Evolutionary conservation across 1,140 invertebrate genomes (phyloP), one percentile per base, ranked within the genome.

Genomic region (Diprion similis): DNA sequence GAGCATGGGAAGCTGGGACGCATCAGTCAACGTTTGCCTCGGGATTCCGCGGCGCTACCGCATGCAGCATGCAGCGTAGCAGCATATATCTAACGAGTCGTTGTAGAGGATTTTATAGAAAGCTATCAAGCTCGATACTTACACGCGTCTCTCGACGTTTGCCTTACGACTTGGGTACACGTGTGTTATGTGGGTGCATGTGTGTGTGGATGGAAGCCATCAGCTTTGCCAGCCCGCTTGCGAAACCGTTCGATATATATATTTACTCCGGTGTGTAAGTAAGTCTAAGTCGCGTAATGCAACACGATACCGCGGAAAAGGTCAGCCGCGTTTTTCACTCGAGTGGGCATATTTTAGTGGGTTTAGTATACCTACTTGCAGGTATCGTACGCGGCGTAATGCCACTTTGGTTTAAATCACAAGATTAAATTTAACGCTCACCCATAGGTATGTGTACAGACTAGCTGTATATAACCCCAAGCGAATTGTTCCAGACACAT

Each of bases 1-100:
- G 17, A 64, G 76, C 86, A 87, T 86, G 86, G 85, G 86, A 86
- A 87, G 86, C 85, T 85, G 83, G 24, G 24, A 85, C 86, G 85
- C n/a, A 59, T 59, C 51, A 59, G 51, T 59, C 51, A 59, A 59
- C 51, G 51, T 59, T 59, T 59, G 51, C 51, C 51, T 59, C 11
- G 11, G 51, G n/a, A 59, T 59, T 59, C 11, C 11, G 11, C n/a
- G n/a, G 6, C 51, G 51, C 24, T 37, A 37, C 24, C 24, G 24
- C n/a, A 13, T 59, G 83, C 83, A 84, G 24, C 24, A 37, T 37
- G 24, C 24, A 37, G 2, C 24, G 6, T 6, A 37, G 24, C 24
- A 1, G 24, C 24, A 37, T n/a, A n/a, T n/a, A n/a, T 85, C 84
- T 85, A 85, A 81, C 82, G 24, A 19, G 45, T 68, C 71, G 46